Evolutionary conservation across 2,113 vertebrate species (phyloP), one percentile per base, ranked within the genome.

Genomic region (Hyaena hyaena): DNA sequence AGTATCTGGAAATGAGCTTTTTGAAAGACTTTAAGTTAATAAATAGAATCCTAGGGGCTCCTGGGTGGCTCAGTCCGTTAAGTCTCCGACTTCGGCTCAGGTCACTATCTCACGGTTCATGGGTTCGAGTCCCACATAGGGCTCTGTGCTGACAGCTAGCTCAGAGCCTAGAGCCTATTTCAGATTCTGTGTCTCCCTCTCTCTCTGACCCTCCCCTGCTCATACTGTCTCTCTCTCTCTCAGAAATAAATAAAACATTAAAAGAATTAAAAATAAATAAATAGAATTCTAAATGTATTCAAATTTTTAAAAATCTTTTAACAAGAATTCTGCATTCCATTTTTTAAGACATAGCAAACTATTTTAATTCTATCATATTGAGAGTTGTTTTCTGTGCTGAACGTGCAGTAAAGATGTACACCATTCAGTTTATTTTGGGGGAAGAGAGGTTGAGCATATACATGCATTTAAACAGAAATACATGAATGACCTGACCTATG

Each of bases 311-410:
- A 43, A 94, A 92, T 79, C 63, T 95, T 95, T 86, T 88, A 92
- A 86, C 16, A 93, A 84, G 33, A 73, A 66, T 90, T 86, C 17
- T 92, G 16, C 26, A 66, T 95, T 96, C 19, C 31, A 39, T 43
- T 88, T 83, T 93, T 88, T 19, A 73, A 89, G 17, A 69, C 24
- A 92, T 19, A 79, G 48, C 39, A 93, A 96, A 96, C 28, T n/a
- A 63, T 11, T 74, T 92, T 88, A 95, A 93, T 82, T 91, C 73
- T 95, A 55, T 97, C 81, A 93, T 95, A 87, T 45, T n/a, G 15
- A 92, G 61, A 24, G 68, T 79, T 17, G 58, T 93, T 88, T 92
- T 86, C 45, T 65, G 17, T 61, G 26, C 15, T 66, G 50, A 84
- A 83, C 17, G 33, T 79, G 7, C 66, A 65, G 76, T 39, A 96